Base-by-base conservation (phyloP, 1,140 invertebrate species). In the Xylocopa sonorina region DNA sequence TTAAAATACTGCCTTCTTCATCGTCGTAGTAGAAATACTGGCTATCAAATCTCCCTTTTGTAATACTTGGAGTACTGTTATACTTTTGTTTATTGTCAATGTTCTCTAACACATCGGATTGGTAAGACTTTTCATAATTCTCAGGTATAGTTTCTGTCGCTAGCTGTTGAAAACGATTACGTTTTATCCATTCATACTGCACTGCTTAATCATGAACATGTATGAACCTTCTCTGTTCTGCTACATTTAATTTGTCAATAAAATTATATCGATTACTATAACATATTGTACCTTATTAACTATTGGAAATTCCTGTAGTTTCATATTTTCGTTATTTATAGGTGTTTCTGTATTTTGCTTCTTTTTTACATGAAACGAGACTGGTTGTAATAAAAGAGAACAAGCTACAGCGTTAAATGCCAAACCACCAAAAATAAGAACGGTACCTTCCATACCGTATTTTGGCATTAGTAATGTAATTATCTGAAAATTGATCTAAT, bases 21-120 rank as follows among this genome's bases (percentile, higher is more conserved):
- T 95, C 95, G 82, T 95, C 94, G 86, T 95, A 95, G 82, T 94
- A 95, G 34, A 95, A 91, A 89, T 95, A 95, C 86, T 95, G 95
- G 89, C 95, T 95, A 72, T 89, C 88, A 68, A 90, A 90, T 64
- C 81, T 81, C 51, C 73, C 74, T 29, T 16, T 72, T 0, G 7
- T 21, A 5, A 51, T 16, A 16, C 10, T 60, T 3, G n/a, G 24
- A 16, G 53, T 24, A 58, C 27, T 7, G 24, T 53, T 43, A 57
- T 16, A 50, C 21, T 18, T 72, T 55, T 4, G 41, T 0, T 0
- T 48, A 51, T 78, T 82, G n/a, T 66, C 76, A 14, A 66, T 3
- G 21, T 84, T 73, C 1, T 80, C 71, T 9, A 69, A 48, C 1
- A 46, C 29, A 24, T 2, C 27, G 10, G 3, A 53, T 29, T 41